Percentiles rank a stretch among this genome's conserved stretches.
Evolutionary conservation across 1,140 invertebrate species (phyloP).

Genomic region (Caenorhabditis inopinata): DNA sequence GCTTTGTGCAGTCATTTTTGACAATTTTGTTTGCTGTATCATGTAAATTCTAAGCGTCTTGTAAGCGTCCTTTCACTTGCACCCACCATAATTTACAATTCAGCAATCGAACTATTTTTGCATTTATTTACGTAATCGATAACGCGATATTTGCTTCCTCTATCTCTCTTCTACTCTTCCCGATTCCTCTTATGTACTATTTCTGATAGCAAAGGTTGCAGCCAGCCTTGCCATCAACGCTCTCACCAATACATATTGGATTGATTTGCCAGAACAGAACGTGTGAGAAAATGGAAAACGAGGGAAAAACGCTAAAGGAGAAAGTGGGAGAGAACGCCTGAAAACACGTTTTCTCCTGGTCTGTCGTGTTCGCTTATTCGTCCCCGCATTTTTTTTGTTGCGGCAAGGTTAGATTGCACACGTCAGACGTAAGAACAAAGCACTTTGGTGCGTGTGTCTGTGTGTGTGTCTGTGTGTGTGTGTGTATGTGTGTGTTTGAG

Average conservation of each 20-base stretch:
- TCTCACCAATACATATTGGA: background rate
- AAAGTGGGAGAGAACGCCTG: constrained; percentile 16
- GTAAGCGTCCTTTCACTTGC: no score
- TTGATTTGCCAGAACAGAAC: constrained; percentile 7
- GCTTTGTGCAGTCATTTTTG: no score
- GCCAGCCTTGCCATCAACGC: no score
- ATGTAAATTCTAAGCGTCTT: no score
- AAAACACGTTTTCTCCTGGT: constrained; percentile 28
- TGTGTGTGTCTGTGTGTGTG: background rate
- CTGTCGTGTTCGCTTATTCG: background rate
- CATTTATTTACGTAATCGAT: constrained; percentile 16
- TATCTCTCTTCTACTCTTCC: background rate
- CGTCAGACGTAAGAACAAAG: constrained; percentile 32
- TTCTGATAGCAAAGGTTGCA: constrained; percentile 6
- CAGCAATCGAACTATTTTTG: constrained; percentile 9
- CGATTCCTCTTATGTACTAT: background rate
- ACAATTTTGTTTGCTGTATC: no score
- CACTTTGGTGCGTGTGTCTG: constrained; percentile 12
- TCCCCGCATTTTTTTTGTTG: background rate
- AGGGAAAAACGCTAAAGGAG: no score
- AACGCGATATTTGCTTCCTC: constrained; percentile 26
- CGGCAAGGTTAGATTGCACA: constrained; percentile 32
- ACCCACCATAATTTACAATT: background rate
- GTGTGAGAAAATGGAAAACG: background rate
- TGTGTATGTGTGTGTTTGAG: background rate